Evolutionary conservation across 2,797 vertebrate species (phyloP).

Genomic region (Scolopax rusticola): DNA sequence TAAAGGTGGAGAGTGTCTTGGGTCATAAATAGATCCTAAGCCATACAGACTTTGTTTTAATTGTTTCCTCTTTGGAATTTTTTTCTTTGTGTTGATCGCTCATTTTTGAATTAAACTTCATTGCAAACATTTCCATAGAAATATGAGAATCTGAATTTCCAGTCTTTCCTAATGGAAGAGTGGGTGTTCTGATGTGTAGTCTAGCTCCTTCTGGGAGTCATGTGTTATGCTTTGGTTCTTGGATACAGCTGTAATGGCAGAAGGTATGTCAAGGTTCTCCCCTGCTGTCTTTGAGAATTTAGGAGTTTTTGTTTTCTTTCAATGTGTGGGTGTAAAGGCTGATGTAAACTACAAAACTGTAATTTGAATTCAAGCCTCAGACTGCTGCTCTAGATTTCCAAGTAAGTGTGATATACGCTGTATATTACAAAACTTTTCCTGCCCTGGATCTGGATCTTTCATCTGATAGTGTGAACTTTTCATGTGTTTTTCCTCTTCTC

Average conservation of each 20-base stretch:
- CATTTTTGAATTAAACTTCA: not conserved
- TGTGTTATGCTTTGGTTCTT: not conserved
- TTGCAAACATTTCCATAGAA: not conserved
- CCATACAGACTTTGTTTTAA: not conserved
- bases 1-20: not conserved
- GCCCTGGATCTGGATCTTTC: not conserved
- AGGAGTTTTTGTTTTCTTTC: not conserved
- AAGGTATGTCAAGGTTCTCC: not conserved
- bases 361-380: not conserved
- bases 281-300: not conserved
- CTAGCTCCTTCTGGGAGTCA: not conserved
- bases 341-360: not conserved
- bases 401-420: not conserved
- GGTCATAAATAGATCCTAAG: not conserved
- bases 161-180: not conserved
- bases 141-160: not conserved
- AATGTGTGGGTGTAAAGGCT: not conserved
- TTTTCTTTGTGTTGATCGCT: not conserved
- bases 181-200: not conserved
- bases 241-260: not conserved
- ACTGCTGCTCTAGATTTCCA: not conserved
- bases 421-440: not conserved
- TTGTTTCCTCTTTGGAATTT: not conserved
- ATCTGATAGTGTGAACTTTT: not conserved
- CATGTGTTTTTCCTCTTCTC: not conserved